A percentile compares a stretch with the other conserved stretches of the same genome.
Conservation (phyloP, 2,113 vertebrate genomes). For the Eublepharis macularius region DNA sequence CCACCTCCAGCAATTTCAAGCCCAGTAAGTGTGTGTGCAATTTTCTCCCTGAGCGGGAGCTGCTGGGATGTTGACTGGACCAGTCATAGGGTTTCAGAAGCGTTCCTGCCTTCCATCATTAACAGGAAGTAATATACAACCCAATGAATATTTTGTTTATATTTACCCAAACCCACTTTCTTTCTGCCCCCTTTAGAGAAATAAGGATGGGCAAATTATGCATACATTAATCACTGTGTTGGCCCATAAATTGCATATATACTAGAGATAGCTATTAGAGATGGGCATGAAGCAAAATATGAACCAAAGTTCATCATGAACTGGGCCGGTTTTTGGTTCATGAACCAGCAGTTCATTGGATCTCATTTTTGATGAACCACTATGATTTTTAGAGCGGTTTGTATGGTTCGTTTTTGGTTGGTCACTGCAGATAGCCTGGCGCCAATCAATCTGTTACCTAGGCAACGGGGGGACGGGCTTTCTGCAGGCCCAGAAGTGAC, state of each 20-base stretch:
- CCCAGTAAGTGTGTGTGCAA: constrained; percentile 68
- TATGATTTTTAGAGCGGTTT: too few relatives aligned
- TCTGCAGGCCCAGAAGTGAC: too few relatives aligned
- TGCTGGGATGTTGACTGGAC: neutral
- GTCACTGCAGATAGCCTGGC: too few relatives aligned
- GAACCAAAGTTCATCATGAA: too few relatives aligned
- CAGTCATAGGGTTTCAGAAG: neutral
- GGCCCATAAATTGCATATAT: neutral
- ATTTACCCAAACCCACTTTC: neutral
- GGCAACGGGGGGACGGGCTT: too few relatives aligned
- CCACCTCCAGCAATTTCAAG: constrained; percentile 76
- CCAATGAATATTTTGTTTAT: neutral
- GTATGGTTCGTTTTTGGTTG: too few relatives aligned
- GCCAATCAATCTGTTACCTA: too few relatives aligned
- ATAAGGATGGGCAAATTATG: neutral
- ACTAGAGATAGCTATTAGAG: neutral
- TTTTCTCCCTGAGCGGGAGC: neutral
- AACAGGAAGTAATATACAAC: neutral
- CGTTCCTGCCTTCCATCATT: neutral
- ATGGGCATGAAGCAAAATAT: too few relatives aligned
- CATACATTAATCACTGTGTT: neutral
- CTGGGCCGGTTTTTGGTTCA: too few relatives aligned
- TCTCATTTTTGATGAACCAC: too few relatives aligned
- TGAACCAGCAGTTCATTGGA: too few relatives aligned
- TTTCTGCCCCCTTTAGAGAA: neutral